A percentile compares a stretch with the other conserved stretches of the same genome.
Conservation (phyloP, 1,140 invertebrate genomes). For the Zaprionus kolodkinae region DNA sequence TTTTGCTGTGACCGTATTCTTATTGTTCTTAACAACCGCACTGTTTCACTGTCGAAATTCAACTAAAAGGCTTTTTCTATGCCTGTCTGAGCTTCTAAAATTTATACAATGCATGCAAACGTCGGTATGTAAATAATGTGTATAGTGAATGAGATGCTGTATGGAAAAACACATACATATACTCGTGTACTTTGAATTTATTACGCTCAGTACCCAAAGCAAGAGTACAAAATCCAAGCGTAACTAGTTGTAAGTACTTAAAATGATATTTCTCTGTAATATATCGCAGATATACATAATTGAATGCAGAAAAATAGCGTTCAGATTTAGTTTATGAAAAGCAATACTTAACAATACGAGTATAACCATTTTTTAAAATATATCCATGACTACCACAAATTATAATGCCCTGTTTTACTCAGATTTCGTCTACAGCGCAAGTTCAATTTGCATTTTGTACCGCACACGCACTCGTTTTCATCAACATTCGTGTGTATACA, state of each 20-base stretch:
- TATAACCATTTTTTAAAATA: neutral
- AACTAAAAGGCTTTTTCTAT: conserved; percentile 62
- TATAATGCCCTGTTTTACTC: conserved; percentile 5
- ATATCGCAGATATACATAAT: neutral
- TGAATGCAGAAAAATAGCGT: neutral
- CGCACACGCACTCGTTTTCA: conserved; percentile 5
- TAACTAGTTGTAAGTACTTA: neutral
- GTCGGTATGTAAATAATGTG: conserved; percentile 50
- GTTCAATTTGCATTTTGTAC: conserved; percentile 34
- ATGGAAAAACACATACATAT: conserved; percentile 20
- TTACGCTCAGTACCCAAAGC: conserved; percentile 41
- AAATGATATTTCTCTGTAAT: neutral
- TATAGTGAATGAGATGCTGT: conserved; percentile 53
- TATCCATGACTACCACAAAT: neutral
- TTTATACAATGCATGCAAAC: conserved; percentile 68
- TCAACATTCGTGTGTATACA: neutral
- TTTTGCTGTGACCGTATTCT: neutral
- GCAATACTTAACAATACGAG: neutral
- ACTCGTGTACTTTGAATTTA: conserved; percentile 73
- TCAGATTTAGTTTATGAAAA: neutral
- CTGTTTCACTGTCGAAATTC: conserved; percentile 47
- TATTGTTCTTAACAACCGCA: conserved; percentile 43
- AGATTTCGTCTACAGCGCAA: neutral
- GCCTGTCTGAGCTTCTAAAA: conserved; percentile 58
- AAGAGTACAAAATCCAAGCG: conserved; percentile 27